Evolutionary conservation across 2,113 vertebrate genomes (phyloP).

Genomic region (Tetrao urogallus): DNA sequence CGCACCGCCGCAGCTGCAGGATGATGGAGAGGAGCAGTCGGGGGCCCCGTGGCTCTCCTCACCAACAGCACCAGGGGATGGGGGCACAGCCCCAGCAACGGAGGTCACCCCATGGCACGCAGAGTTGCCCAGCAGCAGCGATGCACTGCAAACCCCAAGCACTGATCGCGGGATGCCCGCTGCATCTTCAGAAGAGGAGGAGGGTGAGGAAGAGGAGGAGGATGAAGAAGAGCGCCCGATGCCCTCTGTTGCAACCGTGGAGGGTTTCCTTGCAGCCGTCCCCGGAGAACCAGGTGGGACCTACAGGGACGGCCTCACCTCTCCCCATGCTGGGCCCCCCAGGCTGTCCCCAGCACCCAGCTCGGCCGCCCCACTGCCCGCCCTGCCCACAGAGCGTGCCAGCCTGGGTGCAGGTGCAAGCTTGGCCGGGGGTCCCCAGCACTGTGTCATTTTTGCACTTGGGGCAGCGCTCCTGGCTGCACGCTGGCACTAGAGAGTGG

Average conservation of each 20-base stretch:
- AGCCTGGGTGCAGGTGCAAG: constrained; percentile 58
- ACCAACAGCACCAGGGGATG: background rate
- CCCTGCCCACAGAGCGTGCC: constrained; percentile 73
- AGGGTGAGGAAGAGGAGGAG: background rate
- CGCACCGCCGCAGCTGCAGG: background rate
- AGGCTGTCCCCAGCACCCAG: constrained; percentile 26
- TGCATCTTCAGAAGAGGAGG: background rate
- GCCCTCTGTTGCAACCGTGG: background rate
- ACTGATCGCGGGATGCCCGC: background rate
- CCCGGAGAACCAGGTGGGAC: constrained; percentile 52
- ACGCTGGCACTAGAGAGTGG: constrained; percentile 4
- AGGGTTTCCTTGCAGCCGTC: constrained; percentile 20
- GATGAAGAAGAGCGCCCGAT: background rate
- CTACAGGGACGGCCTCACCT: constrained; percentile 1
- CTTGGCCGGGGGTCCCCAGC: constrained; percentile 65
- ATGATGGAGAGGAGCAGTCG: constrained; percentile 57
- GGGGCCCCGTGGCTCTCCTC: constrained; percentile 42
- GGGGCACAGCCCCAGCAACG: background rate
- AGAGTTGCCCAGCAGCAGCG: background rate
- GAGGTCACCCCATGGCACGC: background rate
- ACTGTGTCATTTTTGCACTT: background rate
- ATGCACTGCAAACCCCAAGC: background rate
- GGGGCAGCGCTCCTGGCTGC: constrained; percentile 42
- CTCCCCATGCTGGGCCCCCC: background rate
- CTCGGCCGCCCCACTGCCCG: constrained; percentile 44